These are phyloP conservation scores for Cebus imitator DNA, from an alignment of 2,113 vertebrate species.

Conservation along the genomic window DNA sequence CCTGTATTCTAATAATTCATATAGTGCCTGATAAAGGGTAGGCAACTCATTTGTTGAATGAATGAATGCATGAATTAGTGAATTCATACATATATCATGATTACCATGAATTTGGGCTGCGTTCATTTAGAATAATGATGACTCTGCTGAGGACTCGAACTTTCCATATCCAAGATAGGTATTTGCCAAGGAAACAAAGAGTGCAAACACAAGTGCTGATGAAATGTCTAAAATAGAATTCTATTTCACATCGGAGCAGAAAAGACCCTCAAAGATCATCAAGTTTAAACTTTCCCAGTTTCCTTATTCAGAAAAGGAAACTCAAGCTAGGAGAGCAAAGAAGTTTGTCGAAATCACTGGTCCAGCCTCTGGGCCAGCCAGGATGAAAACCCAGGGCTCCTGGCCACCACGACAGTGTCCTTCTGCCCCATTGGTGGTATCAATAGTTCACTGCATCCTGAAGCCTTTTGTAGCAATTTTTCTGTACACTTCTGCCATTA, in stretches of 20 bases:
- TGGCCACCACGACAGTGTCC: accelerated
- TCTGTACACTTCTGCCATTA: background rate
- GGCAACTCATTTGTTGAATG: background rate
- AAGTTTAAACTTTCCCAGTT: background rate
- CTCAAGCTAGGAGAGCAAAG: background rate
- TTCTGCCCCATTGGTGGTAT: background rate
- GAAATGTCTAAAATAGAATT: constrained; percentile 28
- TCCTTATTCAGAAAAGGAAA: background rate
- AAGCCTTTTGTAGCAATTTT: background rate
- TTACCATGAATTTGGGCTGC: background rate
- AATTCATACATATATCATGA: background rate
- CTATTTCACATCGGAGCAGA: background rate
- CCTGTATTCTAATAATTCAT: background rate
- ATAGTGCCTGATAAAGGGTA: background rate
- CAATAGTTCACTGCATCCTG: background rate
- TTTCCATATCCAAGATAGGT: background rate
- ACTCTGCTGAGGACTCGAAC: background rate
- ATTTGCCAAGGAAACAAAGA: background rate
- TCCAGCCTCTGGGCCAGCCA: background rate
- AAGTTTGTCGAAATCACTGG: background rate
- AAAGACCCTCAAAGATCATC: background rate
- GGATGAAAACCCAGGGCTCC: background rate
- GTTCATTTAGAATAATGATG: constrained; percentile 24
- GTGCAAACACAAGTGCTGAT: background rate
- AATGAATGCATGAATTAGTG: background rate